Evolutionary conservation across 2,888 invertebrate genomes (phyloP).

Genomic region (Thumatha senex): DNA sequence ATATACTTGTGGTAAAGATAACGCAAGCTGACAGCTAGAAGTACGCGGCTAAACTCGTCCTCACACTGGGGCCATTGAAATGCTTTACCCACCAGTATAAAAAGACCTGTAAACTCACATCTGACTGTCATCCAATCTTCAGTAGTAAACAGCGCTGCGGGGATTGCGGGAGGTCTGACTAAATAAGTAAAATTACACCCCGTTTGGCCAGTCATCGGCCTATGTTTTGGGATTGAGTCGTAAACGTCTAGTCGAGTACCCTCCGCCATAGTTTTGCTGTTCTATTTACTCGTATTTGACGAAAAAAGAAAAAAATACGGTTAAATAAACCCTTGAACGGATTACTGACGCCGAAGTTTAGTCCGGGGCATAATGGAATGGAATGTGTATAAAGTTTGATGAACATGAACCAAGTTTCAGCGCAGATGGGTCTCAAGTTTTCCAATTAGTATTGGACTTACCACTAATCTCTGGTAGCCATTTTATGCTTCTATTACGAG

Average conservation of each 20-base stretch:
- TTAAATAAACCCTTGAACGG: constrained; percentile 51
- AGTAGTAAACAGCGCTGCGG: constrained; percentile 22
- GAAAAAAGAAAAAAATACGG: constrained; percentile 55
- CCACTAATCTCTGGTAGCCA: constrained; percentile 33
- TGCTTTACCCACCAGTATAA: constrained; percentile 50
- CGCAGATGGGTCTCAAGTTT: constrained; percentile 52
- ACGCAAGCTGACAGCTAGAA: constrained; percentile 69
- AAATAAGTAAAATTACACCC: constrained; percentile 62
- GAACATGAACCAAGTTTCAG: constrained; percentile 49
- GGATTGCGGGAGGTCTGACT: constrained; percentile 56
- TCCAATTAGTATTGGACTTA: constrained; percentile 49
- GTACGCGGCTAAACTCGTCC: constrained; percentile 68
- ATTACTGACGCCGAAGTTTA: constrained; percentile 57
- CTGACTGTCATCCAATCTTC: constrained; percentile 29
- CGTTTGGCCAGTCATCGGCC: constrained; percentile 64
- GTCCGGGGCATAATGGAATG: constrained; percentile 47
- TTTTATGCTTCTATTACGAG: constrained; percentile 28
- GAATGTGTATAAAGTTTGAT: constrained; percentile 59
- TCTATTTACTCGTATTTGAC: constrained; percentile 67
- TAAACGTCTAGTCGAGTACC: constrained; percentile 78
- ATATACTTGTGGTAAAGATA: constrained; percentile 66
- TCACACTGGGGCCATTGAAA: constrained; percentile 68
- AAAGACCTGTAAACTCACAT: constrained; percentile 49
- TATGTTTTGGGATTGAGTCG: constrained; percentile 79
- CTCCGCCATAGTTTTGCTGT: constrained; percentile 67